Evolutionary conservation across 2,113 vertebrate species (phyloP).

Genomic region (Clupea harengus): DNA sequence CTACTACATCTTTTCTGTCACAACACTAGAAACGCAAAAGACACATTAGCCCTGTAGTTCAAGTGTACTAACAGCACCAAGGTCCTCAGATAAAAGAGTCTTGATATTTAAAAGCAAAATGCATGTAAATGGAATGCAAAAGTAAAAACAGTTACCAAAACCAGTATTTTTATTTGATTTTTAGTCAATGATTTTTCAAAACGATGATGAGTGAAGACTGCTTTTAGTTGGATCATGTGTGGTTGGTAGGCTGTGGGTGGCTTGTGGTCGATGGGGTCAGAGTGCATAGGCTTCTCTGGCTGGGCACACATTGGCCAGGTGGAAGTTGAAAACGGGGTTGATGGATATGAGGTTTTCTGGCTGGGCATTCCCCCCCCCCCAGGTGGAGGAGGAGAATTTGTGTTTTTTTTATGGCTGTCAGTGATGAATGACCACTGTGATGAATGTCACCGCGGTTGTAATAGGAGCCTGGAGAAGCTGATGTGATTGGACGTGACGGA

Average conservation of each 20-base stretch:
- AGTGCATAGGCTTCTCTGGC: neutral
- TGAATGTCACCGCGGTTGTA: slow-evolving; percentile 26
- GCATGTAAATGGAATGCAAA: neutral
- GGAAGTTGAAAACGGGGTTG: neutral
- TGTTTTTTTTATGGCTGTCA: neutral
- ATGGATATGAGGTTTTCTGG: slow-evolving; percentile 1
- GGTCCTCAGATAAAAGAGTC: neutral
- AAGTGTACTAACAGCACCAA: neutral
- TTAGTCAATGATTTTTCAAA: neutral
- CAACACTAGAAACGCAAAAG: neutral
- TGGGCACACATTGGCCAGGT: neutral
- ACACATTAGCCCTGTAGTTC: neutral
- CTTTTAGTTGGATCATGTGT: neutral
- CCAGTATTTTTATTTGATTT: neutral
- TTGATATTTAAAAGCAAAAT: neutral
- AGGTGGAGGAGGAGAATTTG: slow-evolving; percentile 13
- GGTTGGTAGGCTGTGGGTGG: neutral
- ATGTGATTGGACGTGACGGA: slow-evolving; percentile 30
- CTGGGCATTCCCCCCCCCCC: neutral
- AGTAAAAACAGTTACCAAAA: neutral
- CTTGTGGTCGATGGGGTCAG: slow-evolving; percentile 10
- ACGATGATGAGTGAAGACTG: neutral
- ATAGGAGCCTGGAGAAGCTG: slow-evolving; percentile 25
- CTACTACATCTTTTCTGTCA: neutral
- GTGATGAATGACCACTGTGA: slow-evolving; percentile 21